Base-by-base conservation (phyloP, 1,140 invertebrate species). In the Tachypleus tridentatus region DNA sequence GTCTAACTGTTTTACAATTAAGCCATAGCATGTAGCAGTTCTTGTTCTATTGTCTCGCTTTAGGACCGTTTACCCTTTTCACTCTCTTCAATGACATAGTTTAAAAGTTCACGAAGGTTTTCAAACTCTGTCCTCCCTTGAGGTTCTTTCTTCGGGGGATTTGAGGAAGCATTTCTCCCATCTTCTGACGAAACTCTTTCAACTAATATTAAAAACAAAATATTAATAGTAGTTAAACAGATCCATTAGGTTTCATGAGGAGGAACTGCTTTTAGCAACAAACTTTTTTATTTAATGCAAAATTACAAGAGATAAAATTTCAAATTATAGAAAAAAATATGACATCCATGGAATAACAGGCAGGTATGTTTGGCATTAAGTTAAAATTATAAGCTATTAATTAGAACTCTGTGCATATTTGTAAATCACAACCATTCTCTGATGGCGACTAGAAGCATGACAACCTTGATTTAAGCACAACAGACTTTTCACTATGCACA, bases 61-160 rank as follows among this genome's bases (percentile, higher is more conserved):
- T 29, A 29, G 29, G 29, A 29, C 29, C 29, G 29, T 29, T 73
- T 70, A 8, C 51, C 58, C 57, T 71, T 70, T 7, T 73, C 66
- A 62, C 63, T 62, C 62, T 73, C 71, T 61, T 76, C 73, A 52
- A 74, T 73, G 7, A 79, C 66, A 67, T 78, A 79, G 53, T 76
- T 70, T 6, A 78, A 69, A 8, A 79, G 66, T 57, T 79, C 78
- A 57, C 72, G 64, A 48, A 79, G 63, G 58, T 71, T 73, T 63
- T 70, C 84, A 72, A 95, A 95, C 74, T 95, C 91, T 57, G 88
- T 92, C 75, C 91, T 82, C 66, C 89, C 88, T 73, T 85, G 82
- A 8, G 87, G 85, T 77, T 91, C 78, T 74, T 90, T 89, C 75
- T 86, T 91, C 47, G 87, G 86, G 87, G 86, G 71, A 93, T 82